Conservation (phyloP, 2,797 vertebrate species). For the Spinibarbus caldwelli region DNA sequence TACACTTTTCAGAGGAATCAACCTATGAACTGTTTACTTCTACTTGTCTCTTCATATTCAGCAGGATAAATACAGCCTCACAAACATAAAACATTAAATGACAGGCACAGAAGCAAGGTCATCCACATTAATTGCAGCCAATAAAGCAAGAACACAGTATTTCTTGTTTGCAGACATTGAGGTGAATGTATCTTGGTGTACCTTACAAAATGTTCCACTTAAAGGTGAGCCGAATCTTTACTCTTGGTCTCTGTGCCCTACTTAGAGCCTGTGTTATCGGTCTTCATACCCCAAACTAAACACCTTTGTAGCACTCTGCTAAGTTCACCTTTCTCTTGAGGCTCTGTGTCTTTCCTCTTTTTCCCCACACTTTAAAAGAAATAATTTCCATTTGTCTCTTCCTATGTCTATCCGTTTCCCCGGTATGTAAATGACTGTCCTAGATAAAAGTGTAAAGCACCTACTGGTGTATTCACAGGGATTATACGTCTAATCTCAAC, state of each 20-base stretch:
- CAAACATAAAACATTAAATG: not conserved
- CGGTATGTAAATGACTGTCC: conserved; percentile 64
- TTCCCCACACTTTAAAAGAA: conserved; percentile 49
- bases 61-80: not conserved
- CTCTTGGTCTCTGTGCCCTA: conserved; percentile 60
- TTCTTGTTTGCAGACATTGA: not conserved
- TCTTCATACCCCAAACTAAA: conserved; percentile 60
- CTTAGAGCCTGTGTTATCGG: conserved; percentile 55
- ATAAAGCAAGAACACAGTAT: not conserved
- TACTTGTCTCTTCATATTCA: not conserved
- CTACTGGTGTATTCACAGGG: conserved; percentile 30
- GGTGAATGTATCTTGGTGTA: conserved; percentile 35
- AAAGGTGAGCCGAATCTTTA: conserved; percentile 61
- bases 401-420: conserved; percentile 39
- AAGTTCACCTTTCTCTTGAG: conserved; percentile 58
- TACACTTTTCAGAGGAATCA: not conserved
- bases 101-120: conserved; percentile 10
- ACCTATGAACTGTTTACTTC: not conserved
- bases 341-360: conserved; percentile 15
- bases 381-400: conserved; percentile 50
- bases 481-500: conserved; percentile 36
- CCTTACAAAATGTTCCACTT: conserved; percentile 48
- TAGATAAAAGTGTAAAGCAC: conserved; percentile 56
- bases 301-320: conserved; percentile 33
- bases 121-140: not conserved